phyloP scores from a whole-genome alignment of 2,888 invertebrate species.

The Podotricha telesiphe region DNA sequence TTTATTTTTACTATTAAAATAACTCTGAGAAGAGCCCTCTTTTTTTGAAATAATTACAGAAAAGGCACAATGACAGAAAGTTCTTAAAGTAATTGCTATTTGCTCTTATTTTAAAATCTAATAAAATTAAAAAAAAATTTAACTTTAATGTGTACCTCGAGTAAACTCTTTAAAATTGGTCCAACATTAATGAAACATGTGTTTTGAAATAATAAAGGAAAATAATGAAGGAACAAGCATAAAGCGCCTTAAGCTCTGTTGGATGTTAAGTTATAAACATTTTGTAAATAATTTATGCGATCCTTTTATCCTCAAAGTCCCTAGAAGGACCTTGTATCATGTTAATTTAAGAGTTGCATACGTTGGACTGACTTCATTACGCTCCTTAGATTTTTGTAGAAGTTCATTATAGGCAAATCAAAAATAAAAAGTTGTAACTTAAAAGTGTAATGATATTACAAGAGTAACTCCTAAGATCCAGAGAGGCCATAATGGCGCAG shows the following conservation, averaged over 20 bases:
- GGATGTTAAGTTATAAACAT: slow-evolving; percentile 16
- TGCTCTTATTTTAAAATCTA: not conserved
- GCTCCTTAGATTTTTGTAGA: not conserved
- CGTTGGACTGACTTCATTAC: not conserved
- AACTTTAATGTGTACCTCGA: too few relatives aligned
- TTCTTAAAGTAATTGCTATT: not conserved
- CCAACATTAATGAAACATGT: not conserved
- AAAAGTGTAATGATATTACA: not conserved
- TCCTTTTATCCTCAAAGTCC: slow-evolving; percentile 39
- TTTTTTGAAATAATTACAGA: not conserved
- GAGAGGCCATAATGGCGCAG: too few relatives aligned
- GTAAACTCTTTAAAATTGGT: too few relatives aligned
- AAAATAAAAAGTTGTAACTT: not conserved
- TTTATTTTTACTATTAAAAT: not conserved
- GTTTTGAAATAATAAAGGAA: not conserved
- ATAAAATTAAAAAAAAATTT: too few relatives aligned
- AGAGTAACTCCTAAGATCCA: too few relatives aligned
- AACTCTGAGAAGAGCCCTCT: not conserved
- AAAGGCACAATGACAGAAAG: not conserved
- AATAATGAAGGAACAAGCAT: slow-evolving; percentile 4
- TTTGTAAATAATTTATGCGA: slow-evolving; percentile 31
- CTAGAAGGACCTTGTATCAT: slow-evolving; percentile 31
- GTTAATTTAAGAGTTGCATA: slow-evolving; percentile 32
- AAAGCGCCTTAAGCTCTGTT: not conserved
- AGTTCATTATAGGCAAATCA: not conserved